Evolutionary conservation across 2,888 invertebrate species (phyloP), one percentile per base, ranked within the genome.

Genomic region (Ethmia dodecea): DNA sequence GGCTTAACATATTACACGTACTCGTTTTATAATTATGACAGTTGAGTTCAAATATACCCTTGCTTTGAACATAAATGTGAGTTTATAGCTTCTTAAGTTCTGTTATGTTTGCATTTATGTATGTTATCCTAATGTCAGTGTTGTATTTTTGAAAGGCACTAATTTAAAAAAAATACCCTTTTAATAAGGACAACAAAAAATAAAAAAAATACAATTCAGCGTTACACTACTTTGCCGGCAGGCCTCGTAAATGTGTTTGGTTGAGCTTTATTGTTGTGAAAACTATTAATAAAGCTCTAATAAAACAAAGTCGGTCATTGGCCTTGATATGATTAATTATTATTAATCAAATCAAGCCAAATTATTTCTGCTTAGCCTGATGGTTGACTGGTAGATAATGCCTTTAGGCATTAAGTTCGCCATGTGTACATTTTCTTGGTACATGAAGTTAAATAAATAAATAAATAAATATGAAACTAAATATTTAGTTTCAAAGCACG

Each of bases 121-220:
- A 24, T 31, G 47, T 55, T 51, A 50, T 53, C 52, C 45, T 55
- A 45, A 35, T 42, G 49, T 61, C 47, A 45, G 48, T 65, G 65
- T 64, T 53, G 60, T 63, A 49, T 49, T 43, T 43, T 48, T n/a
- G n/a, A n/a, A n/a, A n/a, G n/a, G n/a, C n/a, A n/a, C 22, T 22
- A 24, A 22, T 13, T 31, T 13, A 22, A 22, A 3, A 22, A 22
- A 8, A 22, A 22, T n/a, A n/a, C n/a, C n/a, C n/a, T n/a, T n/a
- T n/a, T n/a, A n/a, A n/a, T n/a, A 22, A 22, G n/a, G 8, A 22
- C n/a, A n/a, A n/a, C n/a, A n/a, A 22, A 8, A 2, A 8, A 8
- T 22, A n/a, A 1, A 18, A 22, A 22, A 22, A 22, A n/a, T 3
- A 1, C 3, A 22, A 8, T 5, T 22, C 22, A 5, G 14, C 24